These are phyloP conservation scores for Podarcis muralis DNA, from an alignment of 2,113 vertebrate species.

Conservation along the genomic window DNA sequence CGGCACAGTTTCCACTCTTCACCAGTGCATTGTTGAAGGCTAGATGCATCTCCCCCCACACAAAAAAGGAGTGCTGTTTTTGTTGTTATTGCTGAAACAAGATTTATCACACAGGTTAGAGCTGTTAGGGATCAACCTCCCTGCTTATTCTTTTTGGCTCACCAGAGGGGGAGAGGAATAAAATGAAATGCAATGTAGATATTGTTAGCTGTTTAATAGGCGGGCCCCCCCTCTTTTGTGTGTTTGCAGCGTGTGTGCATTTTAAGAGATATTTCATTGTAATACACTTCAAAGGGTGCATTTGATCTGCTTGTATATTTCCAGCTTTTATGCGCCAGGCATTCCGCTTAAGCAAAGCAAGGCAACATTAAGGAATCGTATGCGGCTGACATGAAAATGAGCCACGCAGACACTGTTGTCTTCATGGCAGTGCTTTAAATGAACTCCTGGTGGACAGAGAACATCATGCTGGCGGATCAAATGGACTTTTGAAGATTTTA, in stretches of 20 bases:
- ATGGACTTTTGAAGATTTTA: constrained; percentile 59
- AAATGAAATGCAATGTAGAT: not conserved
- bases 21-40: constrained; percentile 1
- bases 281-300: not conserved
- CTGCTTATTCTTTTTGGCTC: not conserved
- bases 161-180: not conserved
- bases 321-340: not conserved
- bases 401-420: constrained; percentile 51
- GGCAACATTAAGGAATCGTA: constrained; percentile 36
- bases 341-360: constrained; percentile 40
- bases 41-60: not conserved
- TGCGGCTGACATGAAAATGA: constrained; percentile 59
- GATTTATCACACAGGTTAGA: constrained; percentile 30
- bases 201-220: not conserved
- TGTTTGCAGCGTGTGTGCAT: not conserved
- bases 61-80: not conserved
- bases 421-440: constrained; percentile 46
- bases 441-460: constrained; percentile 57
- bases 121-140: not conserved
- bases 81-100: not conserved
- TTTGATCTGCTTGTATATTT: constrained; percentile 2
- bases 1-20: not conserved
- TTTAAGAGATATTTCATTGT: not conserved
- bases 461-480: constrained; percentile 61
- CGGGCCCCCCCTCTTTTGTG: not conserved